Evolutionary conservation across 1,140 invertebrate genomes (phyloP).

Genomic region (Apolygus lucorum): DNA sequence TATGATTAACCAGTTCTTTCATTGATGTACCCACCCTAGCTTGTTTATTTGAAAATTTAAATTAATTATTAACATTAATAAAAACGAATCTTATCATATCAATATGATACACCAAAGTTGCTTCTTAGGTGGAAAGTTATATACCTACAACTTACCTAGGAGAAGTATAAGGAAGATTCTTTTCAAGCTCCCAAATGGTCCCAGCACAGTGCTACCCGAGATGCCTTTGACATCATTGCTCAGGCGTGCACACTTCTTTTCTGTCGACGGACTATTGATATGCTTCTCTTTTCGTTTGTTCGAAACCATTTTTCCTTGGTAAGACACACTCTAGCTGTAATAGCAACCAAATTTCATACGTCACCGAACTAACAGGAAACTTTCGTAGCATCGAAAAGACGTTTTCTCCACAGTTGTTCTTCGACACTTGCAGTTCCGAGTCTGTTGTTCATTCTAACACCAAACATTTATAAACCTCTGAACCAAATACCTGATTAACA

Average conservation of each 20-base stretch:
- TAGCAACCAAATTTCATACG: too few relatives aligned
- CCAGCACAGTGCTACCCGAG: not conserved
- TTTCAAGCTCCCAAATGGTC: not conserved
- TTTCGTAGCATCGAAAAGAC: too few relatives aligned
- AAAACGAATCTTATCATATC: not conserved
- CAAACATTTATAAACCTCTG: too few relatives aligned
- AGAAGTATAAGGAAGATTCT: not conserved
- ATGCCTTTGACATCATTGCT: not conserved
- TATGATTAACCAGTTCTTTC: not conserved
- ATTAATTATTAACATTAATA: not conserved
- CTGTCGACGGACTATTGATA: not conserved
- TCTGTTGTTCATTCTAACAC: too few relatives aligned
- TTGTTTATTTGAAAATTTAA: not conserved
- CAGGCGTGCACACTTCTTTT: not conserved
- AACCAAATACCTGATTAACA: too few relatives aligned
- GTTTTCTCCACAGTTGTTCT: too few relatives aligned
- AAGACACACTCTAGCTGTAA: too few relatives aligned
- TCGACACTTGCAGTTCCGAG: too few relatives aligned
- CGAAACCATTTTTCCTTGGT: conserved; percentile 39
- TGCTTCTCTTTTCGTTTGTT: not conserved
- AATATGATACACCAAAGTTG: not conserved
- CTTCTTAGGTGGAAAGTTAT: not conserved
- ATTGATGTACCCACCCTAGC: not conserved
- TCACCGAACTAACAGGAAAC: too few relatives aligned
- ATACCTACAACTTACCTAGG: not conserved